A percentile compares a stretch with the other conserved stretches of the same genome.
phyloP scores from a whole-genome alignment of 2,888 invertebrate species.

The Iselma pallidipennis region DNA sequence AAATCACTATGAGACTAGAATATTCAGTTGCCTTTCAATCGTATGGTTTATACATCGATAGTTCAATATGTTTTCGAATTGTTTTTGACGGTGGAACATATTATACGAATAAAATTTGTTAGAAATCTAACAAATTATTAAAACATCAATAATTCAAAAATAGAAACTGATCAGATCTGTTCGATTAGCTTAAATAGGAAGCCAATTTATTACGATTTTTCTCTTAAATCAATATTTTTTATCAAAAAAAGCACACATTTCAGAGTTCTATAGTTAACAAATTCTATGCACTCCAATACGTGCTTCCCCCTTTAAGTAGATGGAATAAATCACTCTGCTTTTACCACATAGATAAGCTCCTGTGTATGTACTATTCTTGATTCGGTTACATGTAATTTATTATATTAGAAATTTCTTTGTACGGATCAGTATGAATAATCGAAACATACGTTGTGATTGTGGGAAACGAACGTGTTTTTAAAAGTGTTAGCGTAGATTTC shows the following conservation, averaged over 20 bases:
- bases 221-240: no score
- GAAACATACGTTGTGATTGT: not conserved
- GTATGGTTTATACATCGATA: not conserved
- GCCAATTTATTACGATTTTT: no score
- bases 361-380: not conserved
- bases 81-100: not conserved
- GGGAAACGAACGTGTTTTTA: not conserved
- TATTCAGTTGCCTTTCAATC: not conserved
- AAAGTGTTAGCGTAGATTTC: no score
- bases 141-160: no score
- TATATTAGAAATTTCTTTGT: not conserved
- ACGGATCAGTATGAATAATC: not conserved
- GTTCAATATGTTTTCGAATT: not conserved
- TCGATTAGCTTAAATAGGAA: no score
- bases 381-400: not conserved
- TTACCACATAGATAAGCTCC: no score
- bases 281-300: not conserved
- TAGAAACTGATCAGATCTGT: no score
- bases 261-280: no score
- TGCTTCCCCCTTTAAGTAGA: not conserved
- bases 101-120: no score
- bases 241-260: no score
- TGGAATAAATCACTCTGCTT: not conserved
- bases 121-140: no score
- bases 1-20: not conserved